These are phyloP conservation scores for Drosophila navojoa DNA, from an alignment of 1,140 invertebrate genomes.

Conservation along the genomic window DNA sequence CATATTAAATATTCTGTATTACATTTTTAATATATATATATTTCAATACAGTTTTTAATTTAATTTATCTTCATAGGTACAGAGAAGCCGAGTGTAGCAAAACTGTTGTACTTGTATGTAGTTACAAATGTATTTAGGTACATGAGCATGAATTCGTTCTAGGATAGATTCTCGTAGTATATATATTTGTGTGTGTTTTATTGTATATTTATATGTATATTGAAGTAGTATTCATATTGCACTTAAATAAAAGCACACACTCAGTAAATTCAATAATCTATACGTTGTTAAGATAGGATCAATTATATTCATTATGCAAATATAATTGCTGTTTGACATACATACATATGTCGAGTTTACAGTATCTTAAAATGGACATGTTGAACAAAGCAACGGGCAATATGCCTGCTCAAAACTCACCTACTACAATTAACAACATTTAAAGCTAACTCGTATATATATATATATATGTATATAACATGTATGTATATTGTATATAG, in stretches of 20 bases:
- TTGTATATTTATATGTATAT: neutral
- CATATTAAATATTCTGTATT: no score
- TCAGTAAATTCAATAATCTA: slow-evolving; percentile 24
- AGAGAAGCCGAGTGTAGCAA: slow-evolving; percentile 58
- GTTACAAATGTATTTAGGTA: slow-evolving; percentile 1
- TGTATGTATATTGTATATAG: slow-evolving; percentile 34
- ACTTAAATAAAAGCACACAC: slow-evolving; percentile 23
- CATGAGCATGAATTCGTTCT: neutral
- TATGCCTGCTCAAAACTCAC: slow-evolving; percentile 53
- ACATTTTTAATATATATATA: neutral
- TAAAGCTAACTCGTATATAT: slow-evolving; percentile 55
- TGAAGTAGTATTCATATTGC: slow-evolving; percentile 28
- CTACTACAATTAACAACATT: slow-evolving; percentile 68
- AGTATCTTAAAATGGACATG: slow-evolving; percentile 57
- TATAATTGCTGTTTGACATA: slow-evolving; percentile 8
- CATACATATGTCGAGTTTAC: slow-evolving; percentile 8
- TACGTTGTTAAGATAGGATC: neutral
- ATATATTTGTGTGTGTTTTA: neutral
- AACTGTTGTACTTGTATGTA: neutral
- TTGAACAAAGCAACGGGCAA: slow-evolving; percentile 63
- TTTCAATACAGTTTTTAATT: neutral
- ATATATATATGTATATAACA: slow-evolving; percentile 25
- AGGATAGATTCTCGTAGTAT: no score
- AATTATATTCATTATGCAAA: neutral
- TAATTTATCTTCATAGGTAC: slow-evolving; percentile 24